phyloP scores from a whole-genome alignment of 2,888 invertebrate species.

The Teinopalpus imperialis region DNA sequence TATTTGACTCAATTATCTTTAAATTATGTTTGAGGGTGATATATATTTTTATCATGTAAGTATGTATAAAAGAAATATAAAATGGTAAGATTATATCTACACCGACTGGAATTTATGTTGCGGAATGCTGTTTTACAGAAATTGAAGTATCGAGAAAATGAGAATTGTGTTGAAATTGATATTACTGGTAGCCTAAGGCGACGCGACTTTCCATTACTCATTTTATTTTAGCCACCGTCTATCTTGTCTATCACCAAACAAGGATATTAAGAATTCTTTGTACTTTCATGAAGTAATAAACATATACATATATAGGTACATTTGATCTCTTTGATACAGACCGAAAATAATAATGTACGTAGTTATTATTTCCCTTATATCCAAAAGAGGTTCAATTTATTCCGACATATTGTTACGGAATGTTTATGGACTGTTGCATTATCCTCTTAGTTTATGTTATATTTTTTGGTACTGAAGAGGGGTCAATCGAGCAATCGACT shows the following conservation, averaged over 20 bases:
- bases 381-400: conserved; percentile 23
- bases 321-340: conserved; percentile 36
- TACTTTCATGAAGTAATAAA: conserved; percentile 36
- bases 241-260: conserved; percentile 36
- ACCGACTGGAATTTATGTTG: conserved; percentile 35
- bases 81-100: not conserved
- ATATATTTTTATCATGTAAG: too few relatives aligned
- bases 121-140: conserved; percentile 38
- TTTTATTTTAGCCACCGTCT: conserved; percentile 41
- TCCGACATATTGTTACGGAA: conserved; percentile 21
- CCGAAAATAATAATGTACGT: conserved; percentile 21
- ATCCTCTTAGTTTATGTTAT: not conserved
- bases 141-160: conserved; percentile 51
- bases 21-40: too few relatives aligned
- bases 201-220: conserved; percentile 48
- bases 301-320: conserved; percentile 33
- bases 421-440: conserved; percentile 19
- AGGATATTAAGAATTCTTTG: conserved; percentile 31
- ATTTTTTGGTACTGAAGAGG: too few relatives aligned
- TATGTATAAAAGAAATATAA: not conserved
- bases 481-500: too few relatives aligned
- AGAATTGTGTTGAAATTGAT: conserved; percentile 61
- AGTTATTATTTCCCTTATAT: conserved; percentile 24
- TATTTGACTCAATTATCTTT: too few relatives aligned
- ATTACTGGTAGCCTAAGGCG: conserved; percentile 53